These are phyloP conservation scores for Anguilla anguilla DNA, from an alignment of 2,797 vertebrate genomes.

Conservation along the genomic window DNA sequence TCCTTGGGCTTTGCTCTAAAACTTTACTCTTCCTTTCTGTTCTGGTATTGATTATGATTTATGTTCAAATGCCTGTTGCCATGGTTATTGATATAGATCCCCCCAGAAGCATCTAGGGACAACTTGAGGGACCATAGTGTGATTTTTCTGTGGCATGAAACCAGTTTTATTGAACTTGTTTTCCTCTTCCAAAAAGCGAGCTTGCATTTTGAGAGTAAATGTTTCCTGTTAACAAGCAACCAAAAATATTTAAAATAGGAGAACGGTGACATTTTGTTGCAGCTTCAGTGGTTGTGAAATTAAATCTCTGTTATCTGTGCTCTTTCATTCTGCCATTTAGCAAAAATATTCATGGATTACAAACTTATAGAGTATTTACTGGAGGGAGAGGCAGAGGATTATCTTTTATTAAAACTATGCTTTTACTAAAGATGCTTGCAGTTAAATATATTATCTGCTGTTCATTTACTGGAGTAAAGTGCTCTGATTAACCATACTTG, in stretches of 20 bases:
- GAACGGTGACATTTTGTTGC: conserved; percentile 25
- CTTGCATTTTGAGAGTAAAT: background rate
- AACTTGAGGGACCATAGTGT: background rate
- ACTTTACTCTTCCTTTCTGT: conserved; percentile 21
- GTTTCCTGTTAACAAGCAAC: conserved; percentile 23
- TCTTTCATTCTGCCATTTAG: background rate
- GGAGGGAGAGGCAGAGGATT: background rate
- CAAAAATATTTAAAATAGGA: conserved; percentile 6
- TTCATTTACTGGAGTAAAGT: background rate
- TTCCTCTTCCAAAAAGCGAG: background rate
- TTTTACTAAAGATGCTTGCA: background rate
- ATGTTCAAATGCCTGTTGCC: background rate
- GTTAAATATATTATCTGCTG: background rate
- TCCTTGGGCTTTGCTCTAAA: conserved; percentile 14
- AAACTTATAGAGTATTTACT: conserved; percentile 5
- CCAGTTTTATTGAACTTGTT: conserved; percentile 20
- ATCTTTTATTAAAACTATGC: background rate
- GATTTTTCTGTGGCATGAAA: conserved; percentile 7
- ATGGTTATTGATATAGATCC: background rate
- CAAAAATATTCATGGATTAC: background rate
- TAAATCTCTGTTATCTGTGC: background rate
- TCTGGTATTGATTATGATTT: conserved; percentile 25
- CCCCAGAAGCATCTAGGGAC: conserved; percentile 12
- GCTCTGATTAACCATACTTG: background rate
- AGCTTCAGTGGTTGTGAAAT: background rate